Percentiles rank a stretch among this genome's conserved stretches.
These are phyloP conservation scores for Furnarius figulus DNA, from an alignment of 2,113 vertebrate genomes.

Conservation along the genomic window DNA sequence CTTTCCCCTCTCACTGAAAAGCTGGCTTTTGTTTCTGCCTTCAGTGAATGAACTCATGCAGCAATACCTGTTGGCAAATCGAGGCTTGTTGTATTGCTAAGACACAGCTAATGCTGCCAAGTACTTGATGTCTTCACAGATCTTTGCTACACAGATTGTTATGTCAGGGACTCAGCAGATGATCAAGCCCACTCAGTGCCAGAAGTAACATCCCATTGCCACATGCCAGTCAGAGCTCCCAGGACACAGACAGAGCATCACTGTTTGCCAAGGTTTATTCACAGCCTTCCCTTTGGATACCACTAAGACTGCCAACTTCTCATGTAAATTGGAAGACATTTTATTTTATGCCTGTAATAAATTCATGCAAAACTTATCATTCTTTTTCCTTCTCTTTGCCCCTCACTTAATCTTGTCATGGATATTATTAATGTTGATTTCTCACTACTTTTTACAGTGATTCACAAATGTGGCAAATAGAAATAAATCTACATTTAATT, in stretches of 20 bases:
- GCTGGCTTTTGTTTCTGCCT: slow-evolving; percentile 43
- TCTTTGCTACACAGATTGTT: slow-evolving; percentile 24
- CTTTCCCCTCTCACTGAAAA: slow-evolving; percentile 17
- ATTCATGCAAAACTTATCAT: background rate
- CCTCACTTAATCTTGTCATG: background rate
- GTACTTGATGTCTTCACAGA: slow-evolving; percentile 64
- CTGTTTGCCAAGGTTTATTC: background rate
- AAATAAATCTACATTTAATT: background rate
- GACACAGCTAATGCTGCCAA: slow-evolving; percentile 51
- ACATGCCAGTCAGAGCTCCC: background rate
- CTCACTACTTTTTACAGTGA: background rate
- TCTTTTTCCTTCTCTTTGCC: background rate
- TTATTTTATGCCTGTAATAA: background rate
- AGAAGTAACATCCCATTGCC: slow-evolving; percentile 17
- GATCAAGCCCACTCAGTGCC: slow-evolving; percentile 19
- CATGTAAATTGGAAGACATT: background rate
- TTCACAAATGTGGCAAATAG: background rate
- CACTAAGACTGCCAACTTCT: background rate
- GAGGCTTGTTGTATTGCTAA: slow-evolving; percentile 60
- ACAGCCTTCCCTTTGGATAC: background rate
- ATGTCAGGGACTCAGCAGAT: slow-evolving; percentile 14
- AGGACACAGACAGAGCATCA: background rate
- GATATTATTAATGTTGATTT: background rate
- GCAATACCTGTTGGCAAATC: slow-evolving; percentile 61
- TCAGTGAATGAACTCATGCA: slow-evolving; percentile 46